Conservation (phyloP, 1,140 invertebrate species). For the Drosophila rhopaloa region DNA sequence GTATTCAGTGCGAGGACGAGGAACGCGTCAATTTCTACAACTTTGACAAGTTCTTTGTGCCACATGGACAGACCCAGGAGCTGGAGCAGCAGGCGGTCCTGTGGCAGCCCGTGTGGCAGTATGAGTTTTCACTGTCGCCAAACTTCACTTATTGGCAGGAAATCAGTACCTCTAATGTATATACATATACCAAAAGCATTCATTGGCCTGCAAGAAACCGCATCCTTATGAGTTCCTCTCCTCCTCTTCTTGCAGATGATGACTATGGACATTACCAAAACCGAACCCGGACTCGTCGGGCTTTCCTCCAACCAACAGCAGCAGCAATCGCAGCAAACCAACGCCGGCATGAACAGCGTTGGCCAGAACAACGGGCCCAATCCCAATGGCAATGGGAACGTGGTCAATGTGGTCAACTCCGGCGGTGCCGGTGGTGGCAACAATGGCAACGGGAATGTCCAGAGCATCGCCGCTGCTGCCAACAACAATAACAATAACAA, state of each 20-base stretch:
- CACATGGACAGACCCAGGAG: background rate
- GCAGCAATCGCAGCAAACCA: slow-evolving; percentile 64
- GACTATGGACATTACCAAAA: slow-evolving; percentile 90
- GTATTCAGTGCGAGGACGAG: background rate
- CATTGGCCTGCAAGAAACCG: no score
- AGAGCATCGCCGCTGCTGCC: slow-evolving; percentile 69
- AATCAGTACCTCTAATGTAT: slow-evolving; percentile 16
- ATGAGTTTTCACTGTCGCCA: background rate
- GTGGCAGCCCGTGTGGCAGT: no score
- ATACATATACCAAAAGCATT: background rate
- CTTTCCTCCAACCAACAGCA: slow-evolving; percentile 78
- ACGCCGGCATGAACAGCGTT: slow-evolving; percentile 75
- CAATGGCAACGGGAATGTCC: slow-evolving; percentile 53
- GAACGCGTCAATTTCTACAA: slow-evolving; percentile 12
- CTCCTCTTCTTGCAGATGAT: slow-evolving; percentile 85
- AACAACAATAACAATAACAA: slow-evolving; percentile 83
- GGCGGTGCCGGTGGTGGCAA: slow-evolving; percentile 35
- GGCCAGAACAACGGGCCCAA: slow-evolving; percentile 81
- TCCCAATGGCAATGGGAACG: slow-evolving; percentile 61
- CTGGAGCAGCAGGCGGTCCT: background rate
- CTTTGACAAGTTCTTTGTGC: slow-evolving; percentile 49
- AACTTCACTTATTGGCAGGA: slow-evolving; percentile 14
- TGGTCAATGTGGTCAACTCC: slow-evolving; percentile 44
- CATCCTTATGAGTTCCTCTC: background rate
- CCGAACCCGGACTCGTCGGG: slow-evolving; percentile 85